Evolutionary conservation across 2,797 vertebrate genomes (phyloP), one percentile per base, ranked within the genome.

Genomic region (Hybognathus amarus): DNA sequence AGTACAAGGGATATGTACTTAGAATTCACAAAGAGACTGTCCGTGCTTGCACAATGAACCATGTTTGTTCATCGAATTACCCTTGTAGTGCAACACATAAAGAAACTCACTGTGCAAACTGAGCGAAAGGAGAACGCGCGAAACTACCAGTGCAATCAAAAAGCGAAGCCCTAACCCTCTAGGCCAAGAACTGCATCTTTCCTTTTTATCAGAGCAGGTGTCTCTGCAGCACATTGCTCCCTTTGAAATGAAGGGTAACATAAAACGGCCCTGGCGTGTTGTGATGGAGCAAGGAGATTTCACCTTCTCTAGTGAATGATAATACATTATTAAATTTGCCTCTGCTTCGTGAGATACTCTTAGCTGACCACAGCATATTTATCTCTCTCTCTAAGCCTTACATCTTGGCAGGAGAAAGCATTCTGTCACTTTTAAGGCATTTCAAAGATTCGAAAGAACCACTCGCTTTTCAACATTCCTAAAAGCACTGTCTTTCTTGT

Each of bases 321-420:
- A 97, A 98, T 99, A 96, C 97, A 99, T 99, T 98, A 99, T 99
- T 99, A 99, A 99, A 99, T 99, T 97, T 98, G 97, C 98, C 97
- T 98, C 97, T 96, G 96, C 96, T 96, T 97, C 96, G 97, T 96
- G 96, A 97, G 97, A 97, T 97, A 98, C 97, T 98, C 97, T 98
- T 97, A 98, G 98, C 98, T 99, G 98, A 99, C 98, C 98, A 98
- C 97, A 99, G 97, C 98, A 98, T 97, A 98, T 99, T 98, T 98
- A 97, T 97, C 98, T 95, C 96, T 96, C 97, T 96, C 97, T 97
- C 97, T 96, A 95, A 96, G 96, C 95, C 96, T 97, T 96, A 96
- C 96, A 96, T 97, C 96, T 98, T 98, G 98, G 97, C 98, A 98
- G 97, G 96, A 96, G 97, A 99, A 97, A 97, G 97, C 97, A 97